phyloP scores from a whole-genome alignment of 2,113 vertebrate species.

The Otocyon megalotis region DNA sequence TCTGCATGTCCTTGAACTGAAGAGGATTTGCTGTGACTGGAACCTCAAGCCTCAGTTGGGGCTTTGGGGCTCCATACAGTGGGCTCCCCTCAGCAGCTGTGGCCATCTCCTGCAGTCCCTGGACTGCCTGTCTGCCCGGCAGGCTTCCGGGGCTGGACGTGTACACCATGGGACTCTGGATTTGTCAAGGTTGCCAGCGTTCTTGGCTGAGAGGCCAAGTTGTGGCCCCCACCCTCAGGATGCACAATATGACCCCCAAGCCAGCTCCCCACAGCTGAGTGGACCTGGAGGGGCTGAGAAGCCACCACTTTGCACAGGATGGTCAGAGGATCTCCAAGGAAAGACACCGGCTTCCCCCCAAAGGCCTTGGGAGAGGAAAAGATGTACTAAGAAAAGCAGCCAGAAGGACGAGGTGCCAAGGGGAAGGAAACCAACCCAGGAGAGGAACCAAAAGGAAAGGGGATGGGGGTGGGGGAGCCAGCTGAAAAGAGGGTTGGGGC shows the following conservation, averaged over 20 bases:
- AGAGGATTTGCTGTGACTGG: neutral
- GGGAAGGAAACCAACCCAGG: slow-evolving; percentile 47
- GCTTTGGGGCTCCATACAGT: neutral
- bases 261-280: neutral
- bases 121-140: neutral
- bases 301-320: neutral
- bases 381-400: slow-evolving; percentile 46
- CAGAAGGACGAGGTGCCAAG: neutral
- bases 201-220: neutral
- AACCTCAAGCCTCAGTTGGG: neutral
- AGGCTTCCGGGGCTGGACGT: neutral
- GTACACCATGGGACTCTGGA: accelerated
- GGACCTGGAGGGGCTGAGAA: neutral
- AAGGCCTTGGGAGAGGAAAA: slow-evolving; percentile 49
- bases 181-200: neutral
- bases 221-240: neutral
- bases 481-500: neutral
- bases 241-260: neutral
- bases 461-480: neutral
- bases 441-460: neutral
- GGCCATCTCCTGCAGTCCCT: neutral
- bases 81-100: neutral
- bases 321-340: neutral
- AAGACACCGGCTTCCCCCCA: neutral
- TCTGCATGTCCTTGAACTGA: neutral